A percentile compares a stretch with the other conserved stretches of the same genome.
phyloP scores from a whole-genome alignment of 2,797 vertebrate species.

The Parambassis ranga region DNA sequence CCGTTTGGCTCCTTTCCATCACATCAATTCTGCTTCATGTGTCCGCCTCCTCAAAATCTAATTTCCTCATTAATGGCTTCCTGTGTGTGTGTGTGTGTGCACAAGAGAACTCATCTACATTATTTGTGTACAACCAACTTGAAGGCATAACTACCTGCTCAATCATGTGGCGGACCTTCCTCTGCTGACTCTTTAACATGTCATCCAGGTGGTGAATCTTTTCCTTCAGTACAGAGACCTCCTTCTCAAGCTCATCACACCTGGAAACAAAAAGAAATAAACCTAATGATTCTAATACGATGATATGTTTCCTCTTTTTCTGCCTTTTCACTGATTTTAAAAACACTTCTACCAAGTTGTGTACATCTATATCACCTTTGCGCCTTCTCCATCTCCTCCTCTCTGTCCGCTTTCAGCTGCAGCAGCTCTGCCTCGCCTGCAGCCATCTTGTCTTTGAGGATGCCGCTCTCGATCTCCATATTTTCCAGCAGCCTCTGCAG shows the following conservation, averaged over 20 bases:
- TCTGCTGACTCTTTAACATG: constrained; percentile 95
- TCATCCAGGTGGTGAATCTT: constrained; percentile 93
- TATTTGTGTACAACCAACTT: neutral
- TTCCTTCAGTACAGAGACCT: constrained; percentile 84
- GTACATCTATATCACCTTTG: constrained; percentile 75
- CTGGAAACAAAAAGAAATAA: constrained; percentile 68
- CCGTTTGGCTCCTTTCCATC: constrained; percentile 23
- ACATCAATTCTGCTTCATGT: constrained; percentile 29
- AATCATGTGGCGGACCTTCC: constrained; percentile 95
- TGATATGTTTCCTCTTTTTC: too few relatives aligned
- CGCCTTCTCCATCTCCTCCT: constrained; percentile 66
- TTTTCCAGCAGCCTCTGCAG: constrained; percentile 81
- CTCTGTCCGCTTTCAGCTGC: constrained; percentile 64
- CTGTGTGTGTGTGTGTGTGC: constrained; percentile 12
- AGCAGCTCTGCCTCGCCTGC: constrained; percentile 81
- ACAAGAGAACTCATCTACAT: neutral
- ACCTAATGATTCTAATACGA: too few relatives aligned
- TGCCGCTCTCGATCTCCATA: constrained; percentile 84
- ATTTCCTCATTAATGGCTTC: constrained; percentile 51
- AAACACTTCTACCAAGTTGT: neutral
- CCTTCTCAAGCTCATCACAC: constrained; percentile 83
- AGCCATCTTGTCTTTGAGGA: constrained; percentile 79
- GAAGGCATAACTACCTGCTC: constrained; percentile 84
- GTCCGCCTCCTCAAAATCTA: constrained; percentile 31
- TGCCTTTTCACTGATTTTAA: too few relatives aligned